Evolutionary conservation across 2,797 vertebrate genomes (phyloP).

Genomic region (Meriones psammophilus): DNA sequence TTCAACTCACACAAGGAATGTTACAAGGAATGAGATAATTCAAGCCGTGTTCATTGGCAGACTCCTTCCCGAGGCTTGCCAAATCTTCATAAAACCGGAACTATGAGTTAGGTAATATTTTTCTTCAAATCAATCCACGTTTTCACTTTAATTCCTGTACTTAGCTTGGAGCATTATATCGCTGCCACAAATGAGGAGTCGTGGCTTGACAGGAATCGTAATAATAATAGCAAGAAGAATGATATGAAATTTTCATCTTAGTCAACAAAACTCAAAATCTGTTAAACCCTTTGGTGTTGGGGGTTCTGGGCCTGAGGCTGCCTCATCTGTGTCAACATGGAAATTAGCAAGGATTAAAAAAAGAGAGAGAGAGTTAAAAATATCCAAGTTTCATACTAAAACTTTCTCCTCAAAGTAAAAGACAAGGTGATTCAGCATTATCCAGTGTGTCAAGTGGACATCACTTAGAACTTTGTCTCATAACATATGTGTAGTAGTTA

Average conservation of each 20-base stretch:
- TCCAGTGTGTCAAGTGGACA: background rate
- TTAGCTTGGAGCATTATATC: background rate
- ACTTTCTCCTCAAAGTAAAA: conserved; percentile 14
- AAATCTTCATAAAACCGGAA: conserved; percentile 41
- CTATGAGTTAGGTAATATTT: background rate
- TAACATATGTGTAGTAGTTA: background rate
- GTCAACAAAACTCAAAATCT: conserved; percentile 15
- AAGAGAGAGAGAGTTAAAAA: background rate
- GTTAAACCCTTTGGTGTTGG: background rate
- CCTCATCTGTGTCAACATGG: background rate
- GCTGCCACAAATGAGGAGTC: background rate
- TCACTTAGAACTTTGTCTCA: background rate
- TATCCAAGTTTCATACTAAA: background rate
- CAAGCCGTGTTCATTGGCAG: background rate
- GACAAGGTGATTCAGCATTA: background rate
- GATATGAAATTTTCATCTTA: background rate
- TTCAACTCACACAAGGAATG: background rate
- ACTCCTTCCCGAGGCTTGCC: background rate
- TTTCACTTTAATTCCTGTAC: conserved; percentile 32
- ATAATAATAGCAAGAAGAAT: conserved; percentile 47
- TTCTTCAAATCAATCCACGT: conserved; percentile 61
- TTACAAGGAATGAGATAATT: conserved; percentile 25
- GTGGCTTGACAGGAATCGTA: background rate
- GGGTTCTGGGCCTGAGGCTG: background rate
- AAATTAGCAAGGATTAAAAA: background rate